Base-by-base conservation (phyloP, 1,140 invertebrate genomes). In the Caenorhabditis latens region DNA sequence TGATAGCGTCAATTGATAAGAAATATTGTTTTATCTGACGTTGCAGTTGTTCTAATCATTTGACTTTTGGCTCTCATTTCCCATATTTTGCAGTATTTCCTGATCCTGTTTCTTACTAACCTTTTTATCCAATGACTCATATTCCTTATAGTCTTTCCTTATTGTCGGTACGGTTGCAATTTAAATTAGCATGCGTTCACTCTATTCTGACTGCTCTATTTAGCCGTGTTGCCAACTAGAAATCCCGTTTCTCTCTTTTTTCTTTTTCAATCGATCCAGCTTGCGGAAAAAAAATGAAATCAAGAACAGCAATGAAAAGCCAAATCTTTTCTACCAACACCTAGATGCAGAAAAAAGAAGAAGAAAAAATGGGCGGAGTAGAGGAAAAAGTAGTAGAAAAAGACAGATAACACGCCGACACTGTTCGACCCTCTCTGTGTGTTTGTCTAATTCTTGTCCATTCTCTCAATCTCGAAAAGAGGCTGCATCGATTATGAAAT, bases 301-400 rank as follows among this genome's bases (percentile, higher is more conserved):
- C 7, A 71, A 46, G 40, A 43, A 32, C 7, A 2, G 9, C 6
- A 65, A 6, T 9, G 24, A 24, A 53, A 79, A 79, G 71, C 71
- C 46, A 79, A 79, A 79, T 79, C 46, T n/a, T 48, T 79, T 50
- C 50, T 79, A 24, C 71, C 46, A 79, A 79, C n/a, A 79, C 1
- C 16, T 71, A 43, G 65, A 71, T 43, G 7, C 32, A 32, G 32
- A 32, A 71, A 46, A n/a, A 46, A 71, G 40, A 32, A 40, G 9
- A 32, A 71, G 42, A 71, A 43, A 58, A 43, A 71, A 14, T 71
- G 42, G 65, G 65, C 40, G 65, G 65, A 46, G 65, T 7, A 7
- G 4, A 19, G 46, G 46, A 71, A 71, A 71, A 42, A 71, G 21
- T 5, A 46, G 42, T 43, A 71, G 65, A 71, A 46, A 71, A 71